Evolutionary conservation across 2,888 invertebrate genomes (phyloP), one percentile per base, ranked within the genome.

Genomic region (Volucella bombylans): DNA sequence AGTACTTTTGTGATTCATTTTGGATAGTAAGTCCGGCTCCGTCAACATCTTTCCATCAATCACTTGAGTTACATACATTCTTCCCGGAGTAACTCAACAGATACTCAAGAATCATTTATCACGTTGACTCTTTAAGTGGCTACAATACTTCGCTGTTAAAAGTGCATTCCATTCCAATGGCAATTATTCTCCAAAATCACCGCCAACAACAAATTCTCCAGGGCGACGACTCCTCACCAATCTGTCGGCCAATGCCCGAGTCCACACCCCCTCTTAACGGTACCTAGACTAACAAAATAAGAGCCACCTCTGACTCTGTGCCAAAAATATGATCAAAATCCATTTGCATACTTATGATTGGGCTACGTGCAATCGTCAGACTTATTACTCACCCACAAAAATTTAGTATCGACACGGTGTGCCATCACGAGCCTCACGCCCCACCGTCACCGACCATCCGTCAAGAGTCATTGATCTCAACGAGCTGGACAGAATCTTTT

Each of bases 391-490:
- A 57, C 38, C 39, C 57, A 57, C n/a, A 15, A 14, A 39, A 14
- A 4, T 38, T 39, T 39, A 15, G 14, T 39, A 55, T 31, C 38
- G n/a, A 39, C 31, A 31, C 4, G 31, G 6, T 31, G 6, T 31
- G 6, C 6, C 6, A 31, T 31, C 31, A 31, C 6, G 31, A n/a
- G n/a, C n/a, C n/a, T n/a, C 31, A 6, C 31, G 31, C 31, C 31
- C 1, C 31, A 31, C 31, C 31, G 31, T 6, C 31, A 31, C 6
- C 31, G 0, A 31, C 31, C 31, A 31, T 31, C 6, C 59, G 54
- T 43, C 49, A 55, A 78, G 64, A 69, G 78, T 78, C 78, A 78
- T 64, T 78, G 78, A 78, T 78, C 78, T 71, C 55, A 23, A 18
- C 49, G 54, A 9, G 49, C 23, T 45, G 31, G 31, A 3, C n/a